phyloP scores from a whole-genome alignment of 1,140 invertebrate species.

The Temnothorax nylanderi region DNA sequence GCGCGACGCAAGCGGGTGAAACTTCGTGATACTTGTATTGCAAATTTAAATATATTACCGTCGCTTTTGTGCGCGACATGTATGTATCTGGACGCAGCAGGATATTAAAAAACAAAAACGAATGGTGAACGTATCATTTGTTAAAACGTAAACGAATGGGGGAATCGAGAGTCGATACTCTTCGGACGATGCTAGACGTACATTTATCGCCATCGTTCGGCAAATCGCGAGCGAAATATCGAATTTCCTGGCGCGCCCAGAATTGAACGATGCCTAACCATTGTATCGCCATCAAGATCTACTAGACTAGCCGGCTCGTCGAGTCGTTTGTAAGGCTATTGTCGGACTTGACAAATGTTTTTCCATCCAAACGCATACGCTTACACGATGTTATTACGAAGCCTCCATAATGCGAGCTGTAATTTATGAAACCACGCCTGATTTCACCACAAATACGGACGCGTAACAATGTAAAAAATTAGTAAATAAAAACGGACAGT shows the following conservation, averaged over 20 bases:
- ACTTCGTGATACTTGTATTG: constrained; percentile 22
- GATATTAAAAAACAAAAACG: background rate
- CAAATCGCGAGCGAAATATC: constrained; percentile 71
- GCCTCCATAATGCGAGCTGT: constrained; percentile 17
- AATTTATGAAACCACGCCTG: constrained; percentile 29
- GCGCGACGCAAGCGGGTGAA: background rate
- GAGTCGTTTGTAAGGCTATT: constrained; percentile 72
- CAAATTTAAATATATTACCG: constrained; percentile 23
- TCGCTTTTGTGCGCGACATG: background rate
- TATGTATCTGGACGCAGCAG: background rate
- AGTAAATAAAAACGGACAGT: background rate
- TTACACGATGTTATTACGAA: constrained; percentile 30
- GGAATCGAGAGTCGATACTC: constrained; percentile 37
- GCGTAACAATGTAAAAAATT: background rate
- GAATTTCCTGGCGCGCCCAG: constrained; percentile 77
- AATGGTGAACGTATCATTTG: background rate
- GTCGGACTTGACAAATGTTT: constrained; percentile 69
- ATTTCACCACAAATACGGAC: constrained; percentile 40
- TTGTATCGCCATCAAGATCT: constrained; percentile 70
- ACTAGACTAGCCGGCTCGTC: constrained; percentile 66
- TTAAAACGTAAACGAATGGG: constrained; percentile 12
- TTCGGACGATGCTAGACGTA: constrained; percentile 2
- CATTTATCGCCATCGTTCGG: constrained; percentile 70
- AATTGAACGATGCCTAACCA: constrained; percentile 73
- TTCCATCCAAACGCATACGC: constrained; percentile 35